Evolutionary conservation across 2,113 vertebrate genomes (phyloP).

Genomic region (Apaloderma vittatum): DNA sequence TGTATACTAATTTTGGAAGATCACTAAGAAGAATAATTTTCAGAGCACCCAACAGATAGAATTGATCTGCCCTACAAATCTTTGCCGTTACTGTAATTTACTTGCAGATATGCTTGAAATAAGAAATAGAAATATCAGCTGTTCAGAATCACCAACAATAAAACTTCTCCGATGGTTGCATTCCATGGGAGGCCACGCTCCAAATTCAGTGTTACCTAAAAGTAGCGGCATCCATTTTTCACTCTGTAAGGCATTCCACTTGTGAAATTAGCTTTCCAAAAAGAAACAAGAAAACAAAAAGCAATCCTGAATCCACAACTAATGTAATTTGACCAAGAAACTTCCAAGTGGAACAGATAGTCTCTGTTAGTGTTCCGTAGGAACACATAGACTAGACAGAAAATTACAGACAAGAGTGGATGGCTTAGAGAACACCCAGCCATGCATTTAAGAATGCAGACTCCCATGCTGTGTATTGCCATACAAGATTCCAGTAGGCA

Average conservation of each 20-base stretch:
- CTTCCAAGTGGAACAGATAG: background rate
- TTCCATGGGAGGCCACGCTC: background rate
- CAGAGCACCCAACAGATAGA: background rate
- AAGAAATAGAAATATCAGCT: background rate
- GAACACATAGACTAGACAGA: background rate
- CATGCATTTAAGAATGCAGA: background rate
- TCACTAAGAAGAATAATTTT: conserved; percentile 26
- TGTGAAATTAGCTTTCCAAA: background rate
- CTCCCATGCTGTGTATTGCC: rapidly evolving
- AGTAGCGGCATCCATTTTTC: background rate
- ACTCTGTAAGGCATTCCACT: background rate
- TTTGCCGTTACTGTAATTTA: background rate
- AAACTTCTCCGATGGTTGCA: background rate
- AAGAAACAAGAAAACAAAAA: background rate
- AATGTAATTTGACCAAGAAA: background rate
- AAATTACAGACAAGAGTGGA: background rate
- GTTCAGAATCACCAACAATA: background rate
- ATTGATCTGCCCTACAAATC: background rate
- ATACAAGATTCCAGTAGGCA: background rate
- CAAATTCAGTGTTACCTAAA: background rate
- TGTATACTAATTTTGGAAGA: background rate
- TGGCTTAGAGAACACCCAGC: background rate
- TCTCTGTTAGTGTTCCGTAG: background rate
- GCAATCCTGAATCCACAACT: background rate
- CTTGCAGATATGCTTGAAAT: background rate